phyloP scores from a whole-genome alignment of 2,113 vertebrate species.

The Oreochromis niloticus region DNA sequence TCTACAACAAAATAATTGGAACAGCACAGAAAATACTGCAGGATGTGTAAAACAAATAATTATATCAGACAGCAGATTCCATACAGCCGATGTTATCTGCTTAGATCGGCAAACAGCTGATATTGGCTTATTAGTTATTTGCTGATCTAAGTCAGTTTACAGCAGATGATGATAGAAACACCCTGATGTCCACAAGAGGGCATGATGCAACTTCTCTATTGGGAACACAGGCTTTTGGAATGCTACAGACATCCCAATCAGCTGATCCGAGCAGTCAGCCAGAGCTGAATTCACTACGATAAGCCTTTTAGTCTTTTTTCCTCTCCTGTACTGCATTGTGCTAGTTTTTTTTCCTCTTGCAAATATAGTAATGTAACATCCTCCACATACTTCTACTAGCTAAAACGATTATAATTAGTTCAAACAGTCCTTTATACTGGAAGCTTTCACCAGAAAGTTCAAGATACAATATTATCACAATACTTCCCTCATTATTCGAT shows the following conservation, averaged over 20 bases:
- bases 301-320: neutral
- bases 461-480: neutral
- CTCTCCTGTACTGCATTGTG: neutral
- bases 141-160: neutral
- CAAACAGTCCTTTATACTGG: neutral
- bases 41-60: neutral
- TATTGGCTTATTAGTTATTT: neutral
- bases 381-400: neutral
- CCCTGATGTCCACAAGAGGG: neutral
- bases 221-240: neutral
- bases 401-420: neutral
- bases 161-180: neutral
- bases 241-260: neutral
- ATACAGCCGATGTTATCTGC: neutral
- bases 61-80: neutral
- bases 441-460: neutral
- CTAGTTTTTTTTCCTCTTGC: neutral
- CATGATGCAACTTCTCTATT: neutral
- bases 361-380: neutral
- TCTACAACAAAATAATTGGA: neutral
- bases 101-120: neutral
- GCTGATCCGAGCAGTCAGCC: neutral
- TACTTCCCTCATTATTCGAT: rapidly evolving
- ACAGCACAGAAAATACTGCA: neutral
- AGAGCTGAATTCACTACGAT: neutral